Percentiles rank a stretch among this genome's conserved stretches.
Conservation (phyloP, 2,888 invertebrate species). For the Drosophila helvetica region DNA sequence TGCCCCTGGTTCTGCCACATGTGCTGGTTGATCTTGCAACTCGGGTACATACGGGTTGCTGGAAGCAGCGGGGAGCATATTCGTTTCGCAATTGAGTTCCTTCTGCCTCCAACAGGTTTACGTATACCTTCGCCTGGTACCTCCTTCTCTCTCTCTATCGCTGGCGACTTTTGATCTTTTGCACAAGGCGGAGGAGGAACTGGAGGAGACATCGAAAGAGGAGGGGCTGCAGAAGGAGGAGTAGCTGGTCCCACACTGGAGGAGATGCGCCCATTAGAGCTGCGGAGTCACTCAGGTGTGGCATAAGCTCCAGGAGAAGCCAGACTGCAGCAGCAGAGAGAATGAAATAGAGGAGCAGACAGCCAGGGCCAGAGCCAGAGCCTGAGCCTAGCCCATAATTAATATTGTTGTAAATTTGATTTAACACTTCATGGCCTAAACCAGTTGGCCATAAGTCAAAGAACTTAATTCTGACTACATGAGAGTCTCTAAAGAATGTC, state of each 20-base stretch:
- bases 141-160: slow-evolving; percentile 15
- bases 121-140: slow-evolving; percentile 1
- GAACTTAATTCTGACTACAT: not conserved
- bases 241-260: not conserved
- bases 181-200: slow-evolving; percentile 8
- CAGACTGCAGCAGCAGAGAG: slow-evolving; percentile 18
- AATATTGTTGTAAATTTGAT: slow-evolving; percentile 40
- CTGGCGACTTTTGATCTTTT: slow-evolving; percentile 67
- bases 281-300: slow-evolving; percentile 67
- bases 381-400: slow-evolving; percentile 37
- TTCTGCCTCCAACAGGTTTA: slow-evolving; percentile 61
- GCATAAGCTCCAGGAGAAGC: slow-evolving; percentile 36
- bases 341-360: not conserved
- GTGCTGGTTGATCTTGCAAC: slow-evolving; percentile 36
- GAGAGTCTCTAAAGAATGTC: not conserved
- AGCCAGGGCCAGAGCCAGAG: not conserved
- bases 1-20: slow-evolving; percentile 3
- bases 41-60: slow-evolving; percentile 23
- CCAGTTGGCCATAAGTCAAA: slow-evolving; percentile 21
- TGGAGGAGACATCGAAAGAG: slow-evolving; percentile 4
- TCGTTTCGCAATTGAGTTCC: slow-evolving; percentile 43
- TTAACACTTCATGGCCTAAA: slow-evolving; percentile 30
- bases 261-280: slow-evolving; percentile 73
- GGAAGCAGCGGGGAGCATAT: slow-evolving; percentile 37
- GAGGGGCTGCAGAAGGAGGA: not conserved